These are phyloP conservation scores for Nannoperca obscura DNA, from an alignment of 2,797 vertebrate genomes.

Conservation along the genomic window DNA sequence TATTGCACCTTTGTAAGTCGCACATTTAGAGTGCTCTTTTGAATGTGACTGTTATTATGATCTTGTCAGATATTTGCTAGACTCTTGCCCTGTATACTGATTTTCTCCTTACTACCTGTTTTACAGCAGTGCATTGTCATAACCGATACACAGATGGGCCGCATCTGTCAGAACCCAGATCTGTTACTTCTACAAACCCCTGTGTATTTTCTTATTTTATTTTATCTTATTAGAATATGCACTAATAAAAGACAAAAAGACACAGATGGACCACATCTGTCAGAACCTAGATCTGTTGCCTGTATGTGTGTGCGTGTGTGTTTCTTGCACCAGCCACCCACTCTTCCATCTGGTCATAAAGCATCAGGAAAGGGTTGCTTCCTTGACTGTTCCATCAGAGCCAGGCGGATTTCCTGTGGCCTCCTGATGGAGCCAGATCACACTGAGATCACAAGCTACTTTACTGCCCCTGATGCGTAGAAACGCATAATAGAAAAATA, in stretches of 20 bases:
- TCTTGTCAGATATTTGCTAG: constrained; percentile 20
- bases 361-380: constrained; percentile 75
- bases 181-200: constrained; percentile 1
- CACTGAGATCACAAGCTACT: constrained; percentile 74
- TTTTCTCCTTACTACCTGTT: constrained; percentile 29
- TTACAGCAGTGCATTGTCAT: constrained; percentile 27
- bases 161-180: constrained; percentile 55
- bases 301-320: constrained; percentile 5
- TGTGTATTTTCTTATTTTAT: too few species aligned
- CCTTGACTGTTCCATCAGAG: constrained; percentile 66
- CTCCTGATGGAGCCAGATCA: constrained; percentile 62
- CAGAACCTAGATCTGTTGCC: constrained; percentile 16
- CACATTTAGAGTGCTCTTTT: constrained; percentile 14
- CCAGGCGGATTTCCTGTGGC: constrained; percentile 77
- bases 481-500: constrained; percentile 29
- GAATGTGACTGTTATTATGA: background rate
- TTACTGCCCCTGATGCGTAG: background rate
- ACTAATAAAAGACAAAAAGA: too few species aligned
- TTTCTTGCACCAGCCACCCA: constrained; percentile 24
- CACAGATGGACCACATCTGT: constrained; percentile 54
- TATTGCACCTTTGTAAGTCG: constrained; percentile 45
- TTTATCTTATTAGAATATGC: too few species aligned
- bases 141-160: constrained; percentile 50
- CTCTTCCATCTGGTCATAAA: constrained; percentile 71
- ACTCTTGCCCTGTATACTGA: constrained; percentile 4